Conservation (phyloP, 2,113 vertebrate species). For the Syngnathus floridae region DNA sequence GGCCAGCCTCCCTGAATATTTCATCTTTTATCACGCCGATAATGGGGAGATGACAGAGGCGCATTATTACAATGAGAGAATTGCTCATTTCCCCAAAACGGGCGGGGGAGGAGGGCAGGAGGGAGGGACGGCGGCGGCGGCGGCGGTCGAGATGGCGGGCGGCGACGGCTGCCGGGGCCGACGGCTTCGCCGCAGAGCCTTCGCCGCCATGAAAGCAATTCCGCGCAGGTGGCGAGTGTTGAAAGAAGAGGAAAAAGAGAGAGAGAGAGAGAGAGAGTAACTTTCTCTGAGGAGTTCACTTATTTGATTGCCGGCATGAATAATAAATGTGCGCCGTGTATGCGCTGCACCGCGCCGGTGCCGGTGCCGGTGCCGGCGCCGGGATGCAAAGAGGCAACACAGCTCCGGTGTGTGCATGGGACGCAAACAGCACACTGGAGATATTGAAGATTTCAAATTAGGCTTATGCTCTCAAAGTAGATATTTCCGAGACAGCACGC, state of each 20-base stretch:
- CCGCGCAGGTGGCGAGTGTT: slow-evolving; percentile 70
- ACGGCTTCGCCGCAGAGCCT: slow-evolving; percentile 55
- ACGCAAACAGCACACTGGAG: no score
- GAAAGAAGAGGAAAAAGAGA: slow-evolving; percentile 67
- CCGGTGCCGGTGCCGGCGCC: not conserved
- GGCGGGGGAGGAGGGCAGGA: slow-evolving; percentile 69
- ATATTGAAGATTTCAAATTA: not conserved
- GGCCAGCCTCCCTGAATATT: slow-evolving; percentile 99
- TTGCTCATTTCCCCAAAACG: slow-evolving; percentile 96
- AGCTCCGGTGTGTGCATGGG: slow-evolving; percentile 13
- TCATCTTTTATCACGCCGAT: slow-evolving; percentile 99
- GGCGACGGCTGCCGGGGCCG: slow-evolving; percentile 60
- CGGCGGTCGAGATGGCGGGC: slow-evolving; percentile 51
- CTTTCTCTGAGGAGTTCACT: slow-evolving; percentile 90
- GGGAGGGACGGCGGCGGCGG: slow-evolving; percentile 52
- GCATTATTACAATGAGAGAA: slow-evolving; percentile 99
- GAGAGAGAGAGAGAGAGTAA: slow-evolving; percentile 77
- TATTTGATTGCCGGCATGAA: slow-evolving; percentile 96
- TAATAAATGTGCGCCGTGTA: slow-evolving; percentile 86
- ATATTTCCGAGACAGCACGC: no score
- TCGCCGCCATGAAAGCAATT: slow-evolving; percentile 94
- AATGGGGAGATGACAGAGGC: slow-evolving; percentile 99
- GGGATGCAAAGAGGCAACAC: slow-evolving; percentile 22
- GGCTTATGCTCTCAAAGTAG: no score
- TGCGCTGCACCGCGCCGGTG: slow-evolving; percentile 20